phyloP scores from a whole-genome alignment of 1,140 invertebrate genomes.

The Scaptomyza pallida region DNA sequence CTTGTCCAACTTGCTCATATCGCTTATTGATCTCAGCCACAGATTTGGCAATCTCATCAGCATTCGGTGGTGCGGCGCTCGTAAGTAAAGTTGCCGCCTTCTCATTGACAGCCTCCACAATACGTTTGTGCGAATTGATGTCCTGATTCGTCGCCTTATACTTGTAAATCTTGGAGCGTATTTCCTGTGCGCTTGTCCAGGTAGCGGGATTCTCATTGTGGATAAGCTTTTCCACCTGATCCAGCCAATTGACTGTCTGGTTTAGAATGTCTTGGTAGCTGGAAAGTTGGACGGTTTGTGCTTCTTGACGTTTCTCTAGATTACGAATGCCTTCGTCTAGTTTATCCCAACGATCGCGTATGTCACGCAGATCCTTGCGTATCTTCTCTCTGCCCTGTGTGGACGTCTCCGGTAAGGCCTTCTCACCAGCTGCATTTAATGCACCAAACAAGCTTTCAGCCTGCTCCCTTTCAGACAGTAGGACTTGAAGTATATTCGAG shows the following conservation, averaged over 20 bases:
- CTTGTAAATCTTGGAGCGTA: conserved; percentile 93
- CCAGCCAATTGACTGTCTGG: conserved; percentile 93
- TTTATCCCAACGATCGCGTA: conserved; percentile 93
- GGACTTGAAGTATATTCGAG: conserved; percentile 88
- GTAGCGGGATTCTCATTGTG: conserved; percentile 89
- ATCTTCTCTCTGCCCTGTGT: conserved; percentile 94
- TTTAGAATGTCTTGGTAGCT: conserved; percentile 94
- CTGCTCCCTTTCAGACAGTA: conserved; percentile 92
- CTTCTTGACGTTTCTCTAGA: conserved; percentile 93
- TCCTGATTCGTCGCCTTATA: conserved; percentile 95
- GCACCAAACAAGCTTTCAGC: conserved; percentile 90
- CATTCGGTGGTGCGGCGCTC: conserved; percentile 85
- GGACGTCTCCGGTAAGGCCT: conserved; percentile 95
- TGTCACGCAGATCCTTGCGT: conserved; percentile 90
- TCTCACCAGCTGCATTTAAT: conserved; percentile 91
- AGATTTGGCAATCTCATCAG: conserved; percentile 87
- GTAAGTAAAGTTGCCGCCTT: conserved; percentile 88
- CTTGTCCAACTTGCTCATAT: conserved; percentile 89
- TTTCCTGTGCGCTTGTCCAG: conserved; percentile 91
- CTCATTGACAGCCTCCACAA: conserved; percentile 94
- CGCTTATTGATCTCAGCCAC: conserved; percentile 89
- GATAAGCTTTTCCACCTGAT: conserved; percentile 92
- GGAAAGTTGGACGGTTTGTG: conserved; percentile 92
- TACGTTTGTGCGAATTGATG: conserved; percentile 93
- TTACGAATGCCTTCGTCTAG: conserved; percentile 91